phyloP scores from a whole-genome alignment of 2,888 invertebrate genomes.

The Melieria picta region DNA sequence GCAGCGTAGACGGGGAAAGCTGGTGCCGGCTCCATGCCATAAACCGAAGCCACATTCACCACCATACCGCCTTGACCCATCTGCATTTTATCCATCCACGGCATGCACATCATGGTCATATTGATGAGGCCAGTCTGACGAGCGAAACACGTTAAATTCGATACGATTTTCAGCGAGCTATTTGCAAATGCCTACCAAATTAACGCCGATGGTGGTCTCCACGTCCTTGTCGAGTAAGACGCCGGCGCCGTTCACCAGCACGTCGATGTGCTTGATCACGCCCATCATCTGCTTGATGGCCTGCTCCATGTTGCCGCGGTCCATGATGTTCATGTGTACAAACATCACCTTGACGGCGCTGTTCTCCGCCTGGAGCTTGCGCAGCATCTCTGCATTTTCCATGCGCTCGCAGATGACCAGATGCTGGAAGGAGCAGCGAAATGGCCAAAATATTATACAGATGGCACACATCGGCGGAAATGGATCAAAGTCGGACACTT shows the following conservation, averaged over 20 bases:
- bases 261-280: constrained; percentile 57
- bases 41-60: constrained; percentile 60
- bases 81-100: constrained; percentile 60
- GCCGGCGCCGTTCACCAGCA: constrained; percentile 58
- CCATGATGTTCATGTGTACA: constrained; percentile 57
- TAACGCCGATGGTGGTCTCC: constrained; percentile 59
- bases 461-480: not conserved
- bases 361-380: constrained; percentile 55
- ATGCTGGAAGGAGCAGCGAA: constrained; percentile 38
- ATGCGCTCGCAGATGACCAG: constrained; percentile 57
- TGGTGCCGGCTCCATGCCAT: constrained; percentile 60
- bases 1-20: constrained; percentile 60
- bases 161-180: no score
- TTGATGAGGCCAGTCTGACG: constrained; percentile 58
- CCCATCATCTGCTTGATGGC: constrained; percentile 52
- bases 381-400: constrained; percentile 60
- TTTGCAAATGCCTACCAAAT: constrained; percentile 53
- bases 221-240: constrained; percentile 60
- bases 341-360: constrained; percentile 51
- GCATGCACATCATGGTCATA: constrained; percentile 56
- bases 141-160: not conserved
- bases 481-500: constrained; percentile 23
- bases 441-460: not conserved
- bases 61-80: constrained; percentile 61
- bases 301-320: constrained; percentile 53